Percentiles rank a stretch among this genome's conserved stretches.
phyloP scores from a whole-genome alignment of 2,888 invertebrate species.

The Dimorphilus gyrociliatus region DNA sequence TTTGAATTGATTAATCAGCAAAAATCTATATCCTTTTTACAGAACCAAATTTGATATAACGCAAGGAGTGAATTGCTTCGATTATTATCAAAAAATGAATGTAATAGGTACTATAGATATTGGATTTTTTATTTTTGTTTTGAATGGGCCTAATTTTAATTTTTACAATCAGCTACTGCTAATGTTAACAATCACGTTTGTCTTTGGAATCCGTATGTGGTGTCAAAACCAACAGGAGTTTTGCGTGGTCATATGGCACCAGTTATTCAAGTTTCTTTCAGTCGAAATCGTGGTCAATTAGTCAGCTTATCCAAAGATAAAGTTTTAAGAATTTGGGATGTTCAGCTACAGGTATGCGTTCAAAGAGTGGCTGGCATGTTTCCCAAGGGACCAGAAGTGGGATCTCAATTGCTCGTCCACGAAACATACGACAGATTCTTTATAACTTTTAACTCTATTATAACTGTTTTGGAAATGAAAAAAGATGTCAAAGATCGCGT shows the following conservation, averaged over 20 bases:
- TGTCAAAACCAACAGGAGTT: constrained; percentile 37
- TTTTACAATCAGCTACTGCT: constrained; percentile 26
- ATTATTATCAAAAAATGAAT: constrained; percentile 31
- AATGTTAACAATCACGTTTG: constrained; percentile 36
- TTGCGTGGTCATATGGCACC: constrained; percentile 37
- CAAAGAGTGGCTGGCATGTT: constrained; percentile 37
- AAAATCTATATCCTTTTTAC: constrained; percentile 5
- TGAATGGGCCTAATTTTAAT: constrained; percentile 1
- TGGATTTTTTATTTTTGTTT: neutral
- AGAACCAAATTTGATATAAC: constrained; percentile 28
- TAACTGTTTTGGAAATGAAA: constrained; percentile 35
- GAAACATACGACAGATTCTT: constrained; percentile 30
- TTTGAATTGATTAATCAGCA: neutral
- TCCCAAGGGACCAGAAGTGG: constrained; percentile 36
- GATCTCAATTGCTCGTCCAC: constrained; percentile 26
- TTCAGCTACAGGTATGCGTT: constrained; percentile 37
- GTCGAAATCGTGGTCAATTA: constrained; percentile 28
- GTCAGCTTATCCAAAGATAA: constrained; percentile 38
- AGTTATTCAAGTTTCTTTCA: constrained; percentile 35
- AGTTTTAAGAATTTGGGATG: constrained; percentile 37
- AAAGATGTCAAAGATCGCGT: constrained; percentile 29
- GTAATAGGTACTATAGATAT: constrained; percentile 27
- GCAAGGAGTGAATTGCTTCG: constrained; percentile 37
- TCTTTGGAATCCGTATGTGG: constrained; percentile 37
- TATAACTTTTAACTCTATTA: constrained; percentile 33